These are phyloP conservation scores for Odobenus rosmarus DNA, from an alignment of 2,113 vertebrate species.

Conservation along the genomic window DNA sequence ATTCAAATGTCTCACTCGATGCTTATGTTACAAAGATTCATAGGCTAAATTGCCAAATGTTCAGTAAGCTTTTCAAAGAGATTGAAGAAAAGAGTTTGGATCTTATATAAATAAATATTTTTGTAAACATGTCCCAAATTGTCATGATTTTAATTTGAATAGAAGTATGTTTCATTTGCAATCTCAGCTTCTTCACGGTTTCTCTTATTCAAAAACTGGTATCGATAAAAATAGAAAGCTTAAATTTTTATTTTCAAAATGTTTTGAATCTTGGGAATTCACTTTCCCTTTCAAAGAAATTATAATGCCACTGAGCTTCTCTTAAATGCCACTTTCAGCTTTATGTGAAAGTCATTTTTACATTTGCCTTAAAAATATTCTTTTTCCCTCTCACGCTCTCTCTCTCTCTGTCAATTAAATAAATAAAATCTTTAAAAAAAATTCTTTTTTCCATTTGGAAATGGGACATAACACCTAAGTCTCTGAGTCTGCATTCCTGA, in stretches of 20 bases:
- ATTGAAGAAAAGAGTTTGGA: neutral
- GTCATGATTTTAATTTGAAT: conserved; percentile 46
- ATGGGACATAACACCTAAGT: neutral
- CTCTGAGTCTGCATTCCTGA: neutral
- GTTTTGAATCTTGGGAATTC: neutral
- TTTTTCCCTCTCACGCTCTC: neutral
- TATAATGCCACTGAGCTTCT: neutral
- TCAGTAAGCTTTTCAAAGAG: conserved; percentile 29
- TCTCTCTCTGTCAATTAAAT: too few species aligned
- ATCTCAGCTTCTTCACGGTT: neutral
- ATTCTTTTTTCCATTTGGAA: conserved; percentile 37
- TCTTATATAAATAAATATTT: neutral
- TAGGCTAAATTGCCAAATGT: neutral
- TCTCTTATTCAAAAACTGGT: conserved; percentile 16
- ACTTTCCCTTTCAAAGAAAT: conserved; percentile 50
- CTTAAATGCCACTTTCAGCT: neutral
- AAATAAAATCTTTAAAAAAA: neutral
- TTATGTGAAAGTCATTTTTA: conserved; percentile 36
- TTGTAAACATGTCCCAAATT: conserved; percentile 11
- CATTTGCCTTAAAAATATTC: conserved; percentile 27
- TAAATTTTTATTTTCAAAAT: conserved; percentile 56
- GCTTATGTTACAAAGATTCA: neutral
- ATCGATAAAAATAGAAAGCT: neutral
- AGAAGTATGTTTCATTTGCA: conserved; percentile 21
- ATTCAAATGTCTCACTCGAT: neutral